These are phyloP conservation scores for Bubo blakistoni DNA, from an alignment of 2,113 vertebrate genomes.

Conservation along the genomic window DNA sequence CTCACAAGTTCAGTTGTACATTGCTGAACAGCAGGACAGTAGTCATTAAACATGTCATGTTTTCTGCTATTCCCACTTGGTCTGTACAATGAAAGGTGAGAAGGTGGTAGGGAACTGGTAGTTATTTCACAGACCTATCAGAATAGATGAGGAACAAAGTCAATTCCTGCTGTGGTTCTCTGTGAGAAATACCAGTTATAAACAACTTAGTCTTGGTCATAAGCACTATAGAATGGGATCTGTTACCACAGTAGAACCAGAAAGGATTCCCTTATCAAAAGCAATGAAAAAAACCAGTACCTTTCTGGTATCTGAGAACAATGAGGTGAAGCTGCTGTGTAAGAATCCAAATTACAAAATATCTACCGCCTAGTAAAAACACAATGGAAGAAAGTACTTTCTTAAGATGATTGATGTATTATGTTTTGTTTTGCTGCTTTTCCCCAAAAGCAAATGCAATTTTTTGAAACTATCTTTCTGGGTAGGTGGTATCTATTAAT, in stretches of 20 bases:
- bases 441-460: not conserved
- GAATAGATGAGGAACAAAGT: not conserved
- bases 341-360: not conserved
- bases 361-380: not conserved
- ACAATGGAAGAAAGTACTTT: not conserved
- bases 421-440: not conserved
- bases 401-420: not conserved
- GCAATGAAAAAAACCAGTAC: not conserved
- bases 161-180: not conserved
- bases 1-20: not conserved
- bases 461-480: not conserved
- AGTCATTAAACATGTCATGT: not conserved
- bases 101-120: not conserved
- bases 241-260: not conserved
- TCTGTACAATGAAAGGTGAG: not conserved
- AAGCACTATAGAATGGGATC: not conserved
- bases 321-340: not conserved
- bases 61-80: not conserved
- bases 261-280: not conserved
- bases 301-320: not conserved
- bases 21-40: not conserved
- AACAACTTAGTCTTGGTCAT: not conserved
- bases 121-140: not conserved
- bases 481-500: not conserved
- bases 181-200: not conserved